Evolutionary conservation across 2,113 vertebrate genomes (phyloP).

Genomic region (Aythya baeri): DNA sequence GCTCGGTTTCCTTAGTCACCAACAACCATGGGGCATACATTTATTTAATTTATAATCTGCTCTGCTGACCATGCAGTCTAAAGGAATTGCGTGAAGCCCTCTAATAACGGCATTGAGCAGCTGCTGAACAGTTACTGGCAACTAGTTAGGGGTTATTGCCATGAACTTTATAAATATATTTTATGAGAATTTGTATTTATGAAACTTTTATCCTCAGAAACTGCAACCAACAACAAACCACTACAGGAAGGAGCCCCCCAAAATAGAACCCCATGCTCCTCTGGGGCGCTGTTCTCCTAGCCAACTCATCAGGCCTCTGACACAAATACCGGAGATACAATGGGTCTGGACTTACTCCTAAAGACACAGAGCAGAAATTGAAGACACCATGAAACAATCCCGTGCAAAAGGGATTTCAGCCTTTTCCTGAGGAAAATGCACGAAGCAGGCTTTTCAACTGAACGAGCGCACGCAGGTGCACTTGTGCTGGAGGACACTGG

Average conservation of each 20-base stretch:
- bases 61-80: background rate
- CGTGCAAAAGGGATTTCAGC: rapidly evolving
- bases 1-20: background rate
- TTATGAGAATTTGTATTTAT: background rate
- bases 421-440: background rate
- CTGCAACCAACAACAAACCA: background rate
- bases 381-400: background rate
- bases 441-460: background rate
- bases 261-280: background rate
- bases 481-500: rapidly evolving
- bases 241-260: background rate
- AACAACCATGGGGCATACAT: background rate
- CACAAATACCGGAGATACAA: background rate
- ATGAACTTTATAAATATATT: background rate
- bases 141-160: background rate
- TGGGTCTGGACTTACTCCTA: background rate
- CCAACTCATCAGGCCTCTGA: background rate
- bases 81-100: background rate
- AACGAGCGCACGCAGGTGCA: rapidly evolving
- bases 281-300: background rate
- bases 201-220: background rate
- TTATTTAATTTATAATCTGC: background rate
- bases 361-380: background rate
- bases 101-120: background rate
- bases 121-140: background rate